Evolutionary conservation across 30 jellyfish, hydroid and myxozoan species (phyloP).

Genomic region (Turritopsis dohrnii): DNA sequence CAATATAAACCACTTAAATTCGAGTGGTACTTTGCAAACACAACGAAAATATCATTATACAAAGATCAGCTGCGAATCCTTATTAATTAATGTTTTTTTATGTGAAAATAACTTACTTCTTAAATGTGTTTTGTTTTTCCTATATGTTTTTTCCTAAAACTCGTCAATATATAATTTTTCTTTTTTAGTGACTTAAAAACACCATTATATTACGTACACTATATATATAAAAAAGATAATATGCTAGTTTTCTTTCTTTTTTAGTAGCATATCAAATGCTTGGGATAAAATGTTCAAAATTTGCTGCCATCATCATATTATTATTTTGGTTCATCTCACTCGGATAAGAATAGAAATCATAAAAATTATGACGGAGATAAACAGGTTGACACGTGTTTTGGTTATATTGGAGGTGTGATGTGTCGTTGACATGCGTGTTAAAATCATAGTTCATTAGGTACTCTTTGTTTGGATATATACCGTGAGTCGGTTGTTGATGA

Average conservation of each 20-base stretch:
- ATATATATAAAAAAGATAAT: no score
- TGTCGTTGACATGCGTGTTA: not conserved
- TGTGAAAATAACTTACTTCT: not conserved
- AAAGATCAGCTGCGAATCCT: not conserved
- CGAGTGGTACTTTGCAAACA: not conserved
- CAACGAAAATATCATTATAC: not conserved
- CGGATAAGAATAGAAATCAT: not conserved
- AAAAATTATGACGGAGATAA: not conserved
- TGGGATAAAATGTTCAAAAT: not conserved
- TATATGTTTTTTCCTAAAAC: not conserved
- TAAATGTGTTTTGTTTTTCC: not conserved
- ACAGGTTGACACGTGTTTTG: not conserved
- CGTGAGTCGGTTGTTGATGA: not conserved
- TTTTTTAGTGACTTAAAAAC: not conserved
- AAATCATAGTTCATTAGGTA: not conserved
- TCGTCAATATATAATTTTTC: not conserved
- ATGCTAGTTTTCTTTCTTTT: not conserved
- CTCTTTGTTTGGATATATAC: not conserved
- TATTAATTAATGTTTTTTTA: not conserved
- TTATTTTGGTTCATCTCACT: not conserved
- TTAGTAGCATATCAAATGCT: not conserved
- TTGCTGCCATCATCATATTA: not conserved
- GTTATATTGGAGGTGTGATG: not conserved
- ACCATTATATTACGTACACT: not conserved
- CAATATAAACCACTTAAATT: not conserved